Evolutionary conservation across 2,797 vertebrate genomes (phyloP).

Genomic region (Anabas testudineus): DNA sequence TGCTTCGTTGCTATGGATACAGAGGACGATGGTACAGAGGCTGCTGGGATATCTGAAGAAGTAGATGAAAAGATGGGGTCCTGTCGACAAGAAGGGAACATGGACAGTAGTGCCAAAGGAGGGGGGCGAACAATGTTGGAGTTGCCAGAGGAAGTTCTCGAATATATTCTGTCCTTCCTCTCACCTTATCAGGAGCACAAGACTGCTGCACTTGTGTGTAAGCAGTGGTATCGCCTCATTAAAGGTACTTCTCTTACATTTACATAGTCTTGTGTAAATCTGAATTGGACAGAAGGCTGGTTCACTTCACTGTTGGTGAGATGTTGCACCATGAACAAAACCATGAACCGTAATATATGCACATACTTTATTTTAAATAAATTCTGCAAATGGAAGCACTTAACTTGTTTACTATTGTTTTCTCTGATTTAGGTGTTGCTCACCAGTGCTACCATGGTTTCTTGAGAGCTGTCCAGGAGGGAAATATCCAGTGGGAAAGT

Average conservation of each 20-base stretch:
- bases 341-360: neutral
- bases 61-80: constrained; percentile 81
- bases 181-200: constrained; percentile 99
- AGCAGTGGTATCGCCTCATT: constrained; percentile 99
- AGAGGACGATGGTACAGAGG: constrained; percentile 85
- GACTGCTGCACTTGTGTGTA: constrained; percentile 96
- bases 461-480: constrained; percentile 96
- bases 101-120: constrained; percentile 74
- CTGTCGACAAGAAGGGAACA: constrained; percentile 64
- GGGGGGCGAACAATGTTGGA: constrained; percentile 90
- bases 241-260: constrained; percentile 86
- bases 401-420: constrained; percentile 16
- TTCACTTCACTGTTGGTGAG: neutral
- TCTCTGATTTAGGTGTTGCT: constrained; percentile 89
- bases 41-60: constrained; percentile 74
- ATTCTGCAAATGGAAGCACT: neutral
- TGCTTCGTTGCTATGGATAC: constrained; percentile 95
- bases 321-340: neutral
- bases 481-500: constrained; percentile 99
- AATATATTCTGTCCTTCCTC: constrained; percentile 97
- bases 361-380: neutral
- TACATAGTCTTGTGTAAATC: constrained; percentile 2
- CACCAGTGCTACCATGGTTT: constrained; percentile 99
- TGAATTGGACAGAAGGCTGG: neutral
- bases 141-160: constrained; percentile 96